Conservation (phyloP, 2,888 invertebrate genomes). For the Drosophila borealis region DNA sequence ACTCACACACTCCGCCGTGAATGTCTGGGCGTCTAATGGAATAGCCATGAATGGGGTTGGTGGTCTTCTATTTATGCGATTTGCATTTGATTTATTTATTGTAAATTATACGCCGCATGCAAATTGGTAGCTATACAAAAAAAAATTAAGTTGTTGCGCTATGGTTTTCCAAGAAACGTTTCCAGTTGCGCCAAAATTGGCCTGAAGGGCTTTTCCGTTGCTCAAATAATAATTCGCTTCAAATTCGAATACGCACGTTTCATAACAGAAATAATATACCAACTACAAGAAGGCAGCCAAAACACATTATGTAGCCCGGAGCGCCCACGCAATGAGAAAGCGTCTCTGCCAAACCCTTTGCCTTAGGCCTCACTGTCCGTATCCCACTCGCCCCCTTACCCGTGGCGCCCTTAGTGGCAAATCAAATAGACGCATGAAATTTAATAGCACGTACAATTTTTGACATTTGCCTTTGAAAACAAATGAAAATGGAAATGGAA, state of each 20-base stretch:
- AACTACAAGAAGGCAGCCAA: conserved; percentile 36
- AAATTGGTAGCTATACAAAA: conserved; percentile 57
- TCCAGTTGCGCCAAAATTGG: conserved; percentile 45
- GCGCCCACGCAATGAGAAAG: conserved; percentile 41
- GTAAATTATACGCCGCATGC: conserved; percentile 74
- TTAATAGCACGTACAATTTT: conserved; percentile 69
- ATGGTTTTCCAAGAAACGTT: conserved; percentile 70
- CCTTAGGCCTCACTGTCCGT: conserved; percentile 41
- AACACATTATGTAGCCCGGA: conserved; percentile 30
- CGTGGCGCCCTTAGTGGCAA: conserved; percentile 48
- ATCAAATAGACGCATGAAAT: conserved; percentile 77
- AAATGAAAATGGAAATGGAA: conserved; percentile 43
- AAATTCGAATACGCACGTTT: conserved; percentile 78
- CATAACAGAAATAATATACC: conserved; percentile 58
- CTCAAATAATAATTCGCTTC: conserved; percentile 75
- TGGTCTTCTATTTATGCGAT: conserved; percentile 64
- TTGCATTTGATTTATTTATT: conserved; percentile 77
- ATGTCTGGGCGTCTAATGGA: conserved; percentile 43
- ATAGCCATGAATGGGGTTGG: conserved; percentile 36
- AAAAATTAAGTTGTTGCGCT: conserved; percentile 72
- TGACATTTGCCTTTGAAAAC: conserved; percentile 64
- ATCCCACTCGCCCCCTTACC: conserved; percentile 22
- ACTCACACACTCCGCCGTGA: conserved; percentile 39
- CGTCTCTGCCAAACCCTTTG: conserved; percentile 54
- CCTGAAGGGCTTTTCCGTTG: conserved; percentile 25